A percentile compares a stretch with the other conserved stretches of the same genome.
phyloP scores from a whole-genome alignment of 1,140 invertebrate genomes.

The Eumeta japonica region DNA sequence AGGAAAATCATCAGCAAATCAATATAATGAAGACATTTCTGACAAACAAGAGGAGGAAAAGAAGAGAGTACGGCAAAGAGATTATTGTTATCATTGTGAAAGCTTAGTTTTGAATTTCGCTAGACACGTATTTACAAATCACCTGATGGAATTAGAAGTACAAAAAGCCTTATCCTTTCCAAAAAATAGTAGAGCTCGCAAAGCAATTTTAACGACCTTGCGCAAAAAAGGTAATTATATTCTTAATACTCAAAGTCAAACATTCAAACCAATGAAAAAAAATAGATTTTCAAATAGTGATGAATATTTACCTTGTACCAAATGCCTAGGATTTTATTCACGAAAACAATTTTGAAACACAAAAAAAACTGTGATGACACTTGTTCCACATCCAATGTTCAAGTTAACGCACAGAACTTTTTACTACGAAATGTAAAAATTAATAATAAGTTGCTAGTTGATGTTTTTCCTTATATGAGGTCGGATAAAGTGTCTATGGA shows the following conservation, averaged over 20 bases:
- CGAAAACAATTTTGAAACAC: slow-evolving; percentile 9
- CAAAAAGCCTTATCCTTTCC: slow-evolving; percentile 1
- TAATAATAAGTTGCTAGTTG: slow-evolving; percentile 10
- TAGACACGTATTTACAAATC: slow-evolving; percentile 4
- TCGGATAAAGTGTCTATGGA: slow-evolving; percentile 15
- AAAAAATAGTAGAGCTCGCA: slow-evolving; percentile 4
- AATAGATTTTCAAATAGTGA: slow-evolving; percentile 5
- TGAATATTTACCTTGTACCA: slow-evolving; percentile 11
- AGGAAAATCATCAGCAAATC: no score
- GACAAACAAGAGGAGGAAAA: no score
- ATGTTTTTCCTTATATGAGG: slow-evolving; percentile 15
- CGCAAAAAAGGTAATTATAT: slow-evolving; percentile 5
- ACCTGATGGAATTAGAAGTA: slow-evolving; percentile 2
- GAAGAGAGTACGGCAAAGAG: slow-evolving; percentile 2
- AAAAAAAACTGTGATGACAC: slow-evolving; percentile 7
- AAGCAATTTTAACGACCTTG: slow-evolving; percentile 2
- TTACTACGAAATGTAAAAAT: slow-evolving; percentile 10
- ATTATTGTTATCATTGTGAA: slow-evolving; percentile 6
- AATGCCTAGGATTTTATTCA: slow-evolving; percentile 10
- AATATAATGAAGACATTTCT: no score
- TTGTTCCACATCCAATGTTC: slow-evolving; percentile 5
- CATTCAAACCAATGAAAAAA: slow-evolving; percentile 1
- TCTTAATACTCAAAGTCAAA: slow-evolving; percentile 1
- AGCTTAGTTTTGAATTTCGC: slow-evolving; percentile 7
- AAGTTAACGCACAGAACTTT: slow-evolving; percentile 12